These are phyloP conservation scores for Hypotaenidia philippensis DNA, from an alignment of 2,797 vertebrate genomes.

Conservation along the genomic window DNA sequence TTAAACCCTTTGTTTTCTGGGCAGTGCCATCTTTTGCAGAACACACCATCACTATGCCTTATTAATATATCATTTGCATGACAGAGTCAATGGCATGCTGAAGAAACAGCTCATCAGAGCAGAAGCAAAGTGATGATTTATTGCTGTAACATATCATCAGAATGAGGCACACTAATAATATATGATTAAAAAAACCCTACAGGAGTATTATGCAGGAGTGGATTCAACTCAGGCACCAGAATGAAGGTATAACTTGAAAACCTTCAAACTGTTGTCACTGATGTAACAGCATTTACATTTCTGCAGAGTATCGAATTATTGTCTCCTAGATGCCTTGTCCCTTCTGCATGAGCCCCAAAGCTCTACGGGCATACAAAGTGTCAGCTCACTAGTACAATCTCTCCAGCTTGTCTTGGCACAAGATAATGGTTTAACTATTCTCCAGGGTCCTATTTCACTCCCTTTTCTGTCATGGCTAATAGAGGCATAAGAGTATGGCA, in stretches of 20 bases:
- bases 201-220: background rate
- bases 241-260: background rate
- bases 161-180: conserved; percentile 46
- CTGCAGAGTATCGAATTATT: background rate
- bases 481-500: background rate
- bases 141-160: conserved; percentile 33
- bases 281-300: background rate
- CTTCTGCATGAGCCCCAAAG: background rate
- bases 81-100: conserved; percentile 56
- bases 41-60: conserved; percentile 37
- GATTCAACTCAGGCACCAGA: conserved; percentile 7
- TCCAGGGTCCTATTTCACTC: background rate
- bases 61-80: conserved; percentile 66
- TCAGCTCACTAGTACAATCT: background rate
- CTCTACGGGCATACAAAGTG: background rate
- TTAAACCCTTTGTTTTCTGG: conserved; percentile 64
- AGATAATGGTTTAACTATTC: conserved; percentile 9
- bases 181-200: conserved; percentile 23
- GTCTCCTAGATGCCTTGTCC: background rate
- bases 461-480: background rate
- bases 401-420: background rate
- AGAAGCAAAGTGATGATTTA: conserved; percentile 58
- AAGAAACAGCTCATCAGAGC: conserved; percentile 70
- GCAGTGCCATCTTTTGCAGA: conserved; percentile 43
- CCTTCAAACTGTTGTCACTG: background rate